These are phyloP conservation scores for Dendrocincla fuliginosa DNA, from an alignment of 2,797 vertebrate species.

Conservation along the genomic window DNA sequence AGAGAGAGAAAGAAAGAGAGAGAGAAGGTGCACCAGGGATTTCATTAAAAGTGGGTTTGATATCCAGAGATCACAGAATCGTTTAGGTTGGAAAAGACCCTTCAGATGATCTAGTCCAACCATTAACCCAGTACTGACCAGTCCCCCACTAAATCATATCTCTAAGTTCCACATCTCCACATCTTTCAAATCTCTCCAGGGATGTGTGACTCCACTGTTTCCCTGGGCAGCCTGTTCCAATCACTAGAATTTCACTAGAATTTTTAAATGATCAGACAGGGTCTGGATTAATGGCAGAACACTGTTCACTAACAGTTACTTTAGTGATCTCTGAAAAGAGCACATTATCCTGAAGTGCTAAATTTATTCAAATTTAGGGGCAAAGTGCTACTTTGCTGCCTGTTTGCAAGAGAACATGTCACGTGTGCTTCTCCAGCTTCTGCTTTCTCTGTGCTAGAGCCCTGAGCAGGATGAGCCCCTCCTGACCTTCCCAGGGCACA, in stretches of 20 bases:
- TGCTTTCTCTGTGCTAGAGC: background rate
- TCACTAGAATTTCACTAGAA: background rate
- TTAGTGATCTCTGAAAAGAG: background rate
- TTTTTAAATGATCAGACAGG: background rate
- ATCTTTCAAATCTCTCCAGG: background rate
- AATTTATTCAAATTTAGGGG: background rate
- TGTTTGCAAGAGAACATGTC: background rate
- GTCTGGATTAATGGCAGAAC: background rate
- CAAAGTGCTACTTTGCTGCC: background rate
- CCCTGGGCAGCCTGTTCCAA: background rate
- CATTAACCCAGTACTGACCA: background rate
- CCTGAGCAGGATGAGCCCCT: background rate
- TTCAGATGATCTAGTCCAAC: background rate
- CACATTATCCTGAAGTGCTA: background rate
- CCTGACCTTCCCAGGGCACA: background rate
- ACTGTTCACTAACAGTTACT: background rate
- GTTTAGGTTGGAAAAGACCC: background rate
- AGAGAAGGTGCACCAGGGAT: background rate
- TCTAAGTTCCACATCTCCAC: background rate
- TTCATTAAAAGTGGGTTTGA: background rate
- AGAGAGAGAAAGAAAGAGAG: background rate
- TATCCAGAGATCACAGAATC: background rate
- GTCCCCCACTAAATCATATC: background rate
- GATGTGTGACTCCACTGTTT: background rate
- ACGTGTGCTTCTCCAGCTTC: background rate